These are phyloP conservation scores for Agrochola litura DNA, from an alignment of 2,888 invertebrate genomes.

Conservation along the genomic window DNA sequence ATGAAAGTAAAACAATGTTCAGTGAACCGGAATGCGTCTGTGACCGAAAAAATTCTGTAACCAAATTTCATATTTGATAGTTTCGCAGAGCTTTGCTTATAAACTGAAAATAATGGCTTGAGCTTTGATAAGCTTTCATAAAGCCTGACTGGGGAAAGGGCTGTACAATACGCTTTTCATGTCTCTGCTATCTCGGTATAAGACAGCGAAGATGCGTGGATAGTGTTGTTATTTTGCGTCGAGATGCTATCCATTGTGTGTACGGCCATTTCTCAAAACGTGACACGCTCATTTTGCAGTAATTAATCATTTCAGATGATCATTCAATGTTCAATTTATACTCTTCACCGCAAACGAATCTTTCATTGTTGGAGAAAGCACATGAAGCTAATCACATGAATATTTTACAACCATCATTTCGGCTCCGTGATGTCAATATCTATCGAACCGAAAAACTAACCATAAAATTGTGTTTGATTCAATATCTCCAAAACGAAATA, in stretches of 20 bases:
- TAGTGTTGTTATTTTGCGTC: constrained; percentile 26
- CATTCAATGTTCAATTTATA: constrained; percentile 37
- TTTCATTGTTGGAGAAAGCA: constrained; percentile 2
- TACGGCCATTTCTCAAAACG: constrained; percentile 40
- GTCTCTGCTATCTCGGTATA: constrained; percentile 6
- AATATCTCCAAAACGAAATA: constrained; percentile 56
- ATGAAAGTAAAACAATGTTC: constrained; percentile 61
- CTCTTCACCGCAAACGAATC: background rate
- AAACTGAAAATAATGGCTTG: constrained; percentile 37
- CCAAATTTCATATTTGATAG: constrained; percentile 39
- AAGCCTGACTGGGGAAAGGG: constrained; percentile 16
- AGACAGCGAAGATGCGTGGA: constrained; percentile 12
- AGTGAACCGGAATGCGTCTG: constrained; percentile 59
- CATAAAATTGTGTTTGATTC: constrained; percentile 57
- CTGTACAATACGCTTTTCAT: constrained; percentile 25
- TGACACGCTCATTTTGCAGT: constrained; percentile 48
- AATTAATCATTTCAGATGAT: constrained; percentile 53
- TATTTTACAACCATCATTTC: constrained; percentile 10
- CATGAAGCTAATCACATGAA: constrained; percentile 14
- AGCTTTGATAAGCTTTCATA: constrained; percentile 37
- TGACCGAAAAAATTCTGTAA: constrained; percentile 37
- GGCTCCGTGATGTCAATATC: constrained; percentile 3
- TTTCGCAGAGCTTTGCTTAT: constrained; percentile 32
- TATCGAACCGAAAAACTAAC: constrained; percentile 44
- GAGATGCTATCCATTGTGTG: constrained; percentile 30